Percentiles rank a stretch among this genome's conserved stretches.
Evolutionary conservation across 2,888 invertebrate genomes (phyloP).

Genomic region (Halictus ligatus): DNA sequence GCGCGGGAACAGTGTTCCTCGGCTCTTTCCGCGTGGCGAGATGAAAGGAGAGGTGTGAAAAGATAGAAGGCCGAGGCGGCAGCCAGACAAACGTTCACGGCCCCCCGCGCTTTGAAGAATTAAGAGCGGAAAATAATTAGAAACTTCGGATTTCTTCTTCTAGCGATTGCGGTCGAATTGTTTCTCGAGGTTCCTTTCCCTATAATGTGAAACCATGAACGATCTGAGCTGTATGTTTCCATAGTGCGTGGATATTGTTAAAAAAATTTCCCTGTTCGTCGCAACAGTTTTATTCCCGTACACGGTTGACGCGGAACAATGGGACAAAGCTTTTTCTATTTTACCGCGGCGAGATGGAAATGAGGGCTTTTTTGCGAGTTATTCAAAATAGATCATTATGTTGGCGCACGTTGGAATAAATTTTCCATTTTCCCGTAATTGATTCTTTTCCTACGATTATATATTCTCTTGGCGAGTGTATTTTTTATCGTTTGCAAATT

Average conservation of each 20-base stretch:
- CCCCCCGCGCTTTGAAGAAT: slow-evolving; percentile 6
- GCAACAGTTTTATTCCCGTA: background rate
- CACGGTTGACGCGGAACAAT: background rate
- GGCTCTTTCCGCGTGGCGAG: background rate
- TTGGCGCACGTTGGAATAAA: background rate
- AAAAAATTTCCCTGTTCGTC: background rate
- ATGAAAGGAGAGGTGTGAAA: slow-evolving; percentile 13
- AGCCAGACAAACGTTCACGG: background rate
- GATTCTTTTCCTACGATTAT: background rate
- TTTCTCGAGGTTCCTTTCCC: background rate
- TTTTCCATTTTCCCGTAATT: background rate
- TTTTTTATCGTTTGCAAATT: background rate
- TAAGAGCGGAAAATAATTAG: slow-evolving; percentile 17
- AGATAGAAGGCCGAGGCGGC: background rate
- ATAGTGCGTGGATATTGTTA: background rate
- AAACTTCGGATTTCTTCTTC: background rate
- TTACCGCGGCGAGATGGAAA: background rate
- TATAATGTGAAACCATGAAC: background rate
- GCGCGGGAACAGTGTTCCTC: background rate
- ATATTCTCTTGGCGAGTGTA: background rate
- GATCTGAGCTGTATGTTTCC: background rate
- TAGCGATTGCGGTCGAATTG: background rate
- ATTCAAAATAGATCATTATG: background rate
- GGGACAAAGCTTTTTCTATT: background rate
- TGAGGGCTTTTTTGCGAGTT: background rate